These are phyloP conservation scores for Rhimphoctona megacephalus DNA, from an alignment of 2,888 invertebrate genomes.

Conservation along the genomic window DNA sequence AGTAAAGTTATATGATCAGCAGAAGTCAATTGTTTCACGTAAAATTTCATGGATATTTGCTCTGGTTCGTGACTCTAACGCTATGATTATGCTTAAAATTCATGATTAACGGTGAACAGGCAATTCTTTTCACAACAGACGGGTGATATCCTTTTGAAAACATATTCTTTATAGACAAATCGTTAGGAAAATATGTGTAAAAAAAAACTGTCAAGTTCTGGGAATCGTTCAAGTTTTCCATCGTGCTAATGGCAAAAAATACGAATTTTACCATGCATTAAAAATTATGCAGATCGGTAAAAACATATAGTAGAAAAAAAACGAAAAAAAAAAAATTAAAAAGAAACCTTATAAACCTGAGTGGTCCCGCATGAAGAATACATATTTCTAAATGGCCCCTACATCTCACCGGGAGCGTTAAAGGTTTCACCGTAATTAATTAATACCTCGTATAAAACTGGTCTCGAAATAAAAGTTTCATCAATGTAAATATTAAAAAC, in stretches of 20 bases:
- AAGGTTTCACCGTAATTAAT: neutral
- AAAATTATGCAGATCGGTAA: neutral
- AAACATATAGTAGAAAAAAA: neutral
- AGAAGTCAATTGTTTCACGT: neutral
- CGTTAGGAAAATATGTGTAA: neutral
- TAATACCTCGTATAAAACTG: neutral
- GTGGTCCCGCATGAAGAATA: slow-evolving; percentile 13
- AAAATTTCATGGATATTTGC: neutral
- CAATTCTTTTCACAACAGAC: neutral
- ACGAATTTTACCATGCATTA: neutral
- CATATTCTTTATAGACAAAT: neutral
- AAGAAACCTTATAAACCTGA: slow-evolving; percentile 6
- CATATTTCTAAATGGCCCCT: slow-evolving; percentile 17
- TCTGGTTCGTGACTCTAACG: neutral
- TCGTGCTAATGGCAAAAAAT: neutral
- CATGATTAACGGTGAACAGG: neutral
- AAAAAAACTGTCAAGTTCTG: neutral
- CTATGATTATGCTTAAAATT: neutral
- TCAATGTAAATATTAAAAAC: slow-evolving; percentile 29
- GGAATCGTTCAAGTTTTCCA: neutral
- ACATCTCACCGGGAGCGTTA: slow-evolving; percentile 17
- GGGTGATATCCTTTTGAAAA: no score
- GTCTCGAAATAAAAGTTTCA: slow-evolving; percentile 36
- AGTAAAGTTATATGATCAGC: neutral
- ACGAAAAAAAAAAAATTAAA: neutral